phyloP scores from a whole-genome alignment of 2,113 vertebrate species.

The Alligator sinensis region DNA sequence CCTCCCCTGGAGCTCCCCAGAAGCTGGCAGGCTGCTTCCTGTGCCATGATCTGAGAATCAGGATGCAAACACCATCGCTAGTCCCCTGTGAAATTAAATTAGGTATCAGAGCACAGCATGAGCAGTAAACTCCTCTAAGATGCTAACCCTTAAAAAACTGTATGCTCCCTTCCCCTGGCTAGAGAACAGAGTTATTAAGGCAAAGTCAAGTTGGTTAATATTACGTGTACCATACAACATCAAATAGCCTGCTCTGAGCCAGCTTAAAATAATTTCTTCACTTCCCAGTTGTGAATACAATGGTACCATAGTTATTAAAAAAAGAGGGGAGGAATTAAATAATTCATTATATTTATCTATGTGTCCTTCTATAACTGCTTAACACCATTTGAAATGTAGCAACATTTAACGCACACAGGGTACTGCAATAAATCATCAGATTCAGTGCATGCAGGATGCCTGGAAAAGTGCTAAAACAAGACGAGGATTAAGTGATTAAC shows the following conservation, averaged over 20 bases:
- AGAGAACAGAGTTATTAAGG: constrained; percentile 51
- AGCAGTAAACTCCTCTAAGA: constrained; percentile 22
- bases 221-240: not conserved
- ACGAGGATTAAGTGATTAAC: constrained; percentile 36
- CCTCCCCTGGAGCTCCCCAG: not conserved
- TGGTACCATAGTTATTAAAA: not conserved
- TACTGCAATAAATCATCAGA: constrained; percentile 55
- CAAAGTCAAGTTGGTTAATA: constrained; percentile 47
- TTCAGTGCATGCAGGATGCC: constrained; percentile 26
- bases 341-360: constrained; percentile 32
- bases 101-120: constrained; percentile 13
- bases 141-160: constrained; percentile 33
- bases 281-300: constrained; percentile 28
- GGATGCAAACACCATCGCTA: not conserved
- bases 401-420: constrained; percentile 19
- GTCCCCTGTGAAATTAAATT: constrained; percentile 59
- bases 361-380: constrained; percentile 46
- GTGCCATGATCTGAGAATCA: constrained; percentile 59
- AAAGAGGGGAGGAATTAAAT: not conserved
- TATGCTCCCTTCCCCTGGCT: constrained; percentile 4
- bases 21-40: constrained; percentile 60
- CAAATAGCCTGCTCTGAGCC: constrained; percentile 14
- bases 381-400: constrained; percentile 43
- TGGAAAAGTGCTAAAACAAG: constrained; percentile 31
- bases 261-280: constrained; percentile 18